Conservation (phyloP, 92 coral and sea anemone species). For the Virgularia gustaviana region DNA sequence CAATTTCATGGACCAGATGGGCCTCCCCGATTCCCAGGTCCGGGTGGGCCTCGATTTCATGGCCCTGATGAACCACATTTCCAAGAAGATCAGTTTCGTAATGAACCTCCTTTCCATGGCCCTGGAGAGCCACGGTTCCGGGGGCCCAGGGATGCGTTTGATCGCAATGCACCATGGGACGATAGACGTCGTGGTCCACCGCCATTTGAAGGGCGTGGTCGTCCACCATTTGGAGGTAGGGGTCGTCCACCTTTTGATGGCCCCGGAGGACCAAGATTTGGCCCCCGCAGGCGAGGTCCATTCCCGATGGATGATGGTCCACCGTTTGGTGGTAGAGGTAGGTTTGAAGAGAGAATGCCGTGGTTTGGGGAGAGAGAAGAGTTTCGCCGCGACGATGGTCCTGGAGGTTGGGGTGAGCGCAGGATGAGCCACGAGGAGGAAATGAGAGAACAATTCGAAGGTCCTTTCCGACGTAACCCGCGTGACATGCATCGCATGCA, state of each 20-base stretch:
- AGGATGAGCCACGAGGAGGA: constrained; percentile 16
- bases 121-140: constrained; percentile 59
- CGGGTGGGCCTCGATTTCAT: constrained; percentile 17
- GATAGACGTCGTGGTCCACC: constrained; percentile 28
- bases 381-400: constrained; percentile 9
- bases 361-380: constrained; percentile 31
- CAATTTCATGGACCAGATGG: constrained; percentile 22
- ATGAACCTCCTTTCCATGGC: constrained; percentile 35
- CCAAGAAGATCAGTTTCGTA: neutral
- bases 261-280: constrained; percentile 9
- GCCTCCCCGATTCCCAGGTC: constrained; percentile 43
- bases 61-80: neutral
- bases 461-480: constrained; percentile 1
- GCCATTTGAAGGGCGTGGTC: constrained; percentile 10
- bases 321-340: neutral
- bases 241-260: neutral
- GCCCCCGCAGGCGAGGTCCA: constrained; percentile 22
- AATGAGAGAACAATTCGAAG: constrained; percentile 1
- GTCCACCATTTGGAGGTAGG: constrained; percentile 7
- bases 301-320: constrained; percentile 11
- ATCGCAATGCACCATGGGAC: neutral
- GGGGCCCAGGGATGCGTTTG: constrained; percentile 43
- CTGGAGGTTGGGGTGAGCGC: constrained; percentile 12
- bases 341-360: constrained; percentile 17
- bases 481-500: neutral